Evolutionary conservation across 2,113 vertebrate genomes (phyloP), one percentile per base, ranked within the genome.

Genomic region (Mionectes macconnelli): DNA sequence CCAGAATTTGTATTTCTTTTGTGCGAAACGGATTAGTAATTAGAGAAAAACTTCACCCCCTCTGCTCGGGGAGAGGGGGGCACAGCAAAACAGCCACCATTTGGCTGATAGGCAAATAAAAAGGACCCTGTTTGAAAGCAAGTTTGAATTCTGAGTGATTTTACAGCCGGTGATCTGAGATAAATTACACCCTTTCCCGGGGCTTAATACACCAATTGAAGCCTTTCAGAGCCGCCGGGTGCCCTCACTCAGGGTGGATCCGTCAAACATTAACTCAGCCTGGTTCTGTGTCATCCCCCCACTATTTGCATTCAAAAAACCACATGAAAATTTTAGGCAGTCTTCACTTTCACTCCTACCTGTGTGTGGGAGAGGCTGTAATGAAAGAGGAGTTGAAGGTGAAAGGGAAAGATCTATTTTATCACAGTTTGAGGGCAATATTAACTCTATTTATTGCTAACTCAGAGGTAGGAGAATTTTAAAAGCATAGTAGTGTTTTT

Each of bases 11-110:
- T 18, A 4, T 56, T 64, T 49, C 47, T 64, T 74, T 45, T 56
- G 37, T 75, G 33, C 69, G 56, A 84, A 86, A 90, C 67, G 60
- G 57, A 73, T 40, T n/a, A 31, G 25, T 70, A 92, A 97, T 94
- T 90, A 94, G 68, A 47, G n/a, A 31, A 92, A 83, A 94, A 81
- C 59, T 90, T 91, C 56, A 63, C 35, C 50, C 45, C 13, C 28
- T 44, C 31, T n/a, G 25, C 35, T 67, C 0, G 0, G 21, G 23
- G 39, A 17, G 9, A 2, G 10, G 10, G 10, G n/a, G 11, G 30
- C 5, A 21, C 28, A n/a, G 49, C 14, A 68, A 42, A 64, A 40
- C 7, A 42, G 7, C 47, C 20, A 42, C 55, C 24, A 60, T 84
- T 88, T 37, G 90, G 76, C 44, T 70, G 82, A 78, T 37, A 40